phyloP scores from a whole-genome alignment of 2,113 vertebrate genomes.

The Periophthalmus modestus region DNA sequence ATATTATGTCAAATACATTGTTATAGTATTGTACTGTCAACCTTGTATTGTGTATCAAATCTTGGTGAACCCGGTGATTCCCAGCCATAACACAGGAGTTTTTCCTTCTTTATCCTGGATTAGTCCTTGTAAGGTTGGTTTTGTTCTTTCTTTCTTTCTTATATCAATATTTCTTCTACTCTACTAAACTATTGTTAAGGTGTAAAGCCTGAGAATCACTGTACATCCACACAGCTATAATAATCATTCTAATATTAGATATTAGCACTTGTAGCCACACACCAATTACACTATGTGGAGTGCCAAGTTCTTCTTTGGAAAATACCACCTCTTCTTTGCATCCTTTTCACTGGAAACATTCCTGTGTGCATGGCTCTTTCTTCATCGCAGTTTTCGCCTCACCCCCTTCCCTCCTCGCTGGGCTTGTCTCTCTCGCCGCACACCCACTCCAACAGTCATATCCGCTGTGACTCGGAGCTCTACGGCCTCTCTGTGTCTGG shows the following conservation, averaged over 20 bases:
- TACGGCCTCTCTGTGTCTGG: conserved; percentile 71
- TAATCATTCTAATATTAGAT: too few species aligned
- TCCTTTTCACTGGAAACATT: conserved; percentile 66
- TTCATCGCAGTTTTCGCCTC: conserved; percentile 55
- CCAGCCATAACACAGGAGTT: neutral
- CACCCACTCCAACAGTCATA: conserved; percentile 77
- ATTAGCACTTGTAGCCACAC: conserved; percentile 2
- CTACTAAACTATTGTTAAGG: neutral
- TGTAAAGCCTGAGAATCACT: neutral
- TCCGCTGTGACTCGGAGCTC: conserved; percentile 71
- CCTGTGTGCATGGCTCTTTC: conserved; percentile 40
- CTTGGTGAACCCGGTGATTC: too few species aligned
- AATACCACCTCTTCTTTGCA: conserved; percentile 24
- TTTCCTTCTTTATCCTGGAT: neutral
- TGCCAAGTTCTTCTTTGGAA: conserved; percentile 4
- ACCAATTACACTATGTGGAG: neutral
- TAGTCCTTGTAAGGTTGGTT: neutral
- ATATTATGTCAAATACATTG: too few species aligned
- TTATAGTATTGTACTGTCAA: too few species aligned
- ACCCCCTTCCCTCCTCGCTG: conserved; percentile 23
- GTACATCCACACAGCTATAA: neutral
- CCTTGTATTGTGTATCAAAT: too few species aligned
- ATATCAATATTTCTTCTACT: neutral
- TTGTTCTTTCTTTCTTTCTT: neutral
- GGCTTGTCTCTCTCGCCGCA: conserved; percentile 59